These are phyloP conservation scores for Xenops minutus DNA, from an alignment of 2,797 vertebrate genomes.

Conservation along the genomic window DNA sequence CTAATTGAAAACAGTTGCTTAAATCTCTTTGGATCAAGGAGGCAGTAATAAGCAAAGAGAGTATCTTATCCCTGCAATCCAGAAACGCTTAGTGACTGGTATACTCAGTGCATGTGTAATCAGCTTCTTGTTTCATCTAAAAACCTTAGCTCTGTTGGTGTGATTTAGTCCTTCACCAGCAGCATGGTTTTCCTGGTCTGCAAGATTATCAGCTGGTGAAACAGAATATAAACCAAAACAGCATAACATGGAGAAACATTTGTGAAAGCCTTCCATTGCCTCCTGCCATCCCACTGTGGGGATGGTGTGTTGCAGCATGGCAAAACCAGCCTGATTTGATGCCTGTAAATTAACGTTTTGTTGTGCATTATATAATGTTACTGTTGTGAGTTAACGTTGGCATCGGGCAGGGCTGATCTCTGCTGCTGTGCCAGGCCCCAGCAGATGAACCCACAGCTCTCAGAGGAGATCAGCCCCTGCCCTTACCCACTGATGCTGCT, in stretches of 20 bases:
- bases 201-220: neutral
- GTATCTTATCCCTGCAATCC: slow-evolving; percentile 78
- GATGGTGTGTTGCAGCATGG: neutral
- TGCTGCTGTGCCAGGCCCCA: neutral
- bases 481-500: neutral
- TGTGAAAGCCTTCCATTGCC: neutral
- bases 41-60: slow-evolving; percentile 74
- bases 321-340: neutral
- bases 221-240: neutral
- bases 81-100: slow-evolving; percentile 67
- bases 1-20: slow-evolving; percentile 84
- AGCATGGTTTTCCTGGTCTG: slow-evolving; percentile 19
- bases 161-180: slow-evolving; percentile 47
- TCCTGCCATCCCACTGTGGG: neutral
- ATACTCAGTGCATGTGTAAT: slow-evolving; percentile 63
- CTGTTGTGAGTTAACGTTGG: neutral
- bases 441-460: neutral
- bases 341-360: neutral
- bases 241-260: neutral
- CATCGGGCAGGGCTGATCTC: slow-evolving; percentile 16
- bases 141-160: slow-evolving; percentile 57
- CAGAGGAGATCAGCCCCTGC: neutral
- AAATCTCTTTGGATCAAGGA: slow-evolving; percentile 80
- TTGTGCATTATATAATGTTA: neutral
- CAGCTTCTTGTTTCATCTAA: slow-evolving; percentile 67